Conservation (phyloP, 2,888 invertebrate genomes). For the Tinea semifulvella region DNA sequence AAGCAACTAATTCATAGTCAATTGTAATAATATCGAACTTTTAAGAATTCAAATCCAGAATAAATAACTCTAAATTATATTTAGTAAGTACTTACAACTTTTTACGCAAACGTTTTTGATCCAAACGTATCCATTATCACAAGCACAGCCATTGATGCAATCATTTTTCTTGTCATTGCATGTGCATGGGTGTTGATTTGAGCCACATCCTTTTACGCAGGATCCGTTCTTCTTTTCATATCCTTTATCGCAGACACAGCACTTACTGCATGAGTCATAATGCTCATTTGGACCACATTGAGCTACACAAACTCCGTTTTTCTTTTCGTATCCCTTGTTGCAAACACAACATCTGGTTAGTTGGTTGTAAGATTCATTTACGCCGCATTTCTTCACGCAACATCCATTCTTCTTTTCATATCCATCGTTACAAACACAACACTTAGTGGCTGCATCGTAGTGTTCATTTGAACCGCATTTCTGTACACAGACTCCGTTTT, state of each 20-base stretch:
- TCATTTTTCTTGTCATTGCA: background rate
- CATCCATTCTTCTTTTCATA: background rate
- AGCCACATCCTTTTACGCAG: background rate
- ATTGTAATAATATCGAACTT: too few relatives aligned
- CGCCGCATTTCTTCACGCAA: conserved; percentile 5
- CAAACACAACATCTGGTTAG: background rate
- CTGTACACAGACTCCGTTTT: background rate
- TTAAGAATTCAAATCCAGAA: too few relatives aligned
- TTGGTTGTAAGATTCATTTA: background rate
- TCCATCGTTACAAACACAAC: conserved; percentile 2
- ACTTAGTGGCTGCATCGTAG: conserved; percentile 1
- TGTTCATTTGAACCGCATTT: conserved; percentile 3
- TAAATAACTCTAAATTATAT: too few relatives aligned
- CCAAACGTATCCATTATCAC: conserved; percentile 4
- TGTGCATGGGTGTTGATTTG: background rate
- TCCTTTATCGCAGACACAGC: background rate
- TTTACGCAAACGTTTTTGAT: background rate
- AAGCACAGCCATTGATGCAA: conserved; percentile 7
- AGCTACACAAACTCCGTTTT: background rate
- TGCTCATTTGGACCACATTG: background rate
- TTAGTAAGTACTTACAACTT: background rate
- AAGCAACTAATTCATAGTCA: too few relatives aligned
- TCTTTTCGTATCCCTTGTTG: conserved; percentile 1
- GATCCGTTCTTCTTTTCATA: background rate
- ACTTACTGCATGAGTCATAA: background rate